These are phyloP conservation scores for Discoglossus pictus DNA, from an alignment of 2,797 vertebrate species.

Conservation along the genomic window DNA sequence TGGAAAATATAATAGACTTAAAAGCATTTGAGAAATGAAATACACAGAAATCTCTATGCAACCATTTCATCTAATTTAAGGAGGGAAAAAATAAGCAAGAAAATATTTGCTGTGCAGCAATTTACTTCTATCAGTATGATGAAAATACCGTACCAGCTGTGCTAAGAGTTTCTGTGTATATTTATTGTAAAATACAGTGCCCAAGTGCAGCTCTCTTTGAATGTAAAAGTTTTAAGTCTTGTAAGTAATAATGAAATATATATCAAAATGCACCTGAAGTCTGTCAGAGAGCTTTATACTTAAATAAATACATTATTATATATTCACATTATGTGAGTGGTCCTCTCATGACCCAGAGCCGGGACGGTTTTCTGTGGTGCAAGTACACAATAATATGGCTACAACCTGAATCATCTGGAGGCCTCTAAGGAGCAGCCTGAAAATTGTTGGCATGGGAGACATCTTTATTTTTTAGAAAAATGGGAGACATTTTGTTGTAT, in stretches of 20 bases:
- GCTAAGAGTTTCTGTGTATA: slow-evolving; percentile 20
- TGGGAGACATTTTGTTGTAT: too few relatives aligned
- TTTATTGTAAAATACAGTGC: slow-evolving; percentile 24
- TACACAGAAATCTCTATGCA: slow-evolving; percentile 13
- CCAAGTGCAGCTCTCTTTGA: background rate
- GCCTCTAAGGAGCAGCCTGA: too few relatives aligned
- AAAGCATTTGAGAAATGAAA: slow-evolving; percentile 42
- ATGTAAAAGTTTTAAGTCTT: background rate
- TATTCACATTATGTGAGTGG: too few relatives aligned
- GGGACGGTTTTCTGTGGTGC: too few relatives aligned
- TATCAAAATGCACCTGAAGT: background rate
- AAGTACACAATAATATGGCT: too few relatives aligned
- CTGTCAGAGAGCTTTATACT: slow-evolving; percentile 3
- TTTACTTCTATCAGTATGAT: slow-evolving; percentile 26
- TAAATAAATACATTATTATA: too few relatives aligned
- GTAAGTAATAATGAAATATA: background rate
- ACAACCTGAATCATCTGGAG: too few relatives aligned
- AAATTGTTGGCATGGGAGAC: too few relatives aligned
- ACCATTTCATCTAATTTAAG: slow-evolving; percentile 28
- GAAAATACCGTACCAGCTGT: slow-evolving; percentile 21
- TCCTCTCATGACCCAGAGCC: too few relatives aligned
- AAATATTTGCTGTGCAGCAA: slow-evolving; percentile 32
- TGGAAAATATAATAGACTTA: slow-evolving; percentile 29
- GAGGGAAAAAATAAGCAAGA: slow-evolving; percentile 18
- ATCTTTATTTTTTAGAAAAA: too few relatives aligned